Base-by-base conservation (phyloP, 2,888 invertebrate genomes). In the Pollenia amentaria region DNA sequence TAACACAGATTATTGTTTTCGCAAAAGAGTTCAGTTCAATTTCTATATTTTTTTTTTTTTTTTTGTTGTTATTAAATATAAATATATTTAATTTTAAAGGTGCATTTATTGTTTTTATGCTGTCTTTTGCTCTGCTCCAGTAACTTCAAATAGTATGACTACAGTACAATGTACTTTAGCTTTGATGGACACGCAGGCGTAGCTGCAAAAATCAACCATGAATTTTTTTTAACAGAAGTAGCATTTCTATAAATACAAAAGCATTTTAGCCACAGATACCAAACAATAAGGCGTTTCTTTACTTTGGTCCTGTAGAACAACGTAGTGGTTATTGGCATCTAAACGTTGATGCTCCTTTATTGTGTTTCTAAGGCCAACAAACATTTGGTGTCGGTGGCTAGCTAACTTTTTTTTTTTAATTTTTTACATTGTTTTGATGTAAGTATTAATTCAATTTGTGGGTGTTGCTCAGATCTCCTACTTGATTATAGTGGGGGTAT, bases 161-260 rank as follows among this genome's bases (percentile, higher is more conserved):
- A 29, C 29, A 29, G 55, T 55, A 76, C 46, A 53, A 64, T 76
- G 64, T 83, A 75, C 64, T 86, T 86, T 57, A 75, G 46, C 64
- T 80, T 86, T 86, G 84, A 87, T 86, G 84, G 88, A 88, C 88
- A 88, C 80, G 82, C 87, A 86, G 88, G 87, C 80, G 87, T 87
- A 87, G 84, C 87, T 75, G 83, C 78, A 85, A 82, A 86, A 70
- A 78, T 57, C 57, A 18, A 29, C 53, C 48, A 73, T 84, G 60
- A 51, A 51, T 29, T 29, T 3, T 29, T 29, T 1, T 29, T 29
- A 75, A 60, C 64, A 69, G 69, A 60, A 70, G 78, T 67, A 84
- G 75, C 80, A 79, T 70, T 85, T 81, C 53, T 3, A 29, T 60
- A 73, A 29, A 70, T 64, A 48, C 53, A 44, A 53, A 65, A 65